Evolutionary conservation across 2,797 vertebrate genomes (phyloP).

Genomic region (Margarornis squamiger): DNA sequence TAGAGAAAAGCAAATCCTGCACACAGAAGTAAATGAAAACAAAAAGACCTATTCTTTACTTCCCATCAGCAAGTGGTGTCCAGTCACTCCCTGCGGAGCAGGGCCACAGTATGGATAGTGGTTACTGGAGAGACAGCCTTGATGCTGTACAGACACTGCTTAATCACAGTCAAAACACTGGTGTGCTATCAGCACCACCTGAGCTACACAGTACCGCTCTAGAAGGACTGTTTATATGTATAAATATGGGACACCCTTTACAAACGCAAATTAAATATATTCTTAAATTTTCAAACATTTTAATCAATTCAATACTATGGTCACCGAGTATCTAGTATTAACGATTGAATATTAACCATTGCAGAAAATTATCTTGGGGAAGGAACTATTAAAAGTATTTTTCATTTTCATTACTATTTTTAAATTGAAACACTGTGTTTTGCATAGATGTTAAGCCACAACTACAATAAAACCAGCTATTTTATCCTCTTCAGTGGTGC

Average conservation of each 20-base stretch:
- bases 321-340: neutral
- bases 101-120: accelerated
- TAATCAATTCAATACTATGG: neutral
- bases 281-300: neutral
- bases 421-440: neutral
- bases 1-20: neutral
- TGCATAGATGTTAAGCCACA: neutral
- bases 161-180: neutral
- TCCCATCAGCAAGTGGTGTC: neutral
- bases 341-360: neutral
- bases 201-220: neutral
- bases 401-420: neutral
- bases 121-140: neutral
- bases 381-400: neutral
- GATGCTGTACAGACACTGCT: neutral
- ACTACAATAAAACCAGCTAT: neutral
- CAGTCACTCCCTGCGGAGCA: neutral
- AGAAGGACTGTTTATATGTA: neutral
- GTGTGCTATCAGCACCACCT: neutral
- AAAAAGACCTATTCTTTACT: neutral
- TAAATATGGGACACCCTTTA: neutral
- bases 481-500: neutral
- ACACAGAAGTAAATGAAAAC: neutral
- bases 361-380: neutral
- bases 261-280: neutral